These are phyloP conservation scores for Orthosia gothica DNA, from an alignment of 2,888 invertebrate genomes.

Conservation along the genomic window DNA sequence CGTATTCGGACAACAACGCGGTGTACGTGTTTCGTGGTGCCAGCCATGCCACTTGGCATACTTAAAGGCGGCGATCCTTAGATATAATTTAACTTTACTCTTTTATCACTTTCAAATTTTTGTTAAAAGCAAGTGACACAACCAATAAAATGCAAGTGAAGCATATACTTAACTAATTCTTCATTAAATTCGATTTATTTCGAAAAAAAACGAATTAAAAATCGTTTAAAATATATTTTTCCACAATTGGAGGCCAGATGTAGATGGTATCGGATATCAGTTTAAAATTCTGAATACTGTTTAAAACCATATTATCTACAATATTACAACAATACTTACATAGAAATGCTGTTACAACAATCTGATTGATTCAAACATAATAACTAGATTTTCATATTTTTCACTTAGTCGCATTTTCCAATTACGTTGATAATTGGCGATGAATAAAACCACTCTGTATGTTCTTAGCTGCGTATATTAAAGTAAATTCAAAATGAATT, in stretches of 20 bases:
- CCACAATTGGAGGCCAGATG: not conserved
- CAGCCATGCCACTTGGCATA: not conserved
- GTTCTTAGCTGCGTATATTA: slow-evolving; percentile 59
- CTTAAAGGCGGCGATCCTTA: not conserved
- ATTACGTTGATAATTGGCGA: not conserved
- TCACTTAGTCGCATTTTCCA: not conserved
- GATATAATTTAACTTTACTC: too few relatives aligned
- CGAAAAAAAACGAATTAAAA: not conserved
- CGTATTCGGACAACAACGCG: not conserved
- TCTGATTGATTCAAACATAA: not conserved
- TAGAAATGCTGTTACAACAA: not conserved
- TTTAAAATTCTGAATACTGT: not conserved
- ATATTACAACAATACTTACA: not conserved
- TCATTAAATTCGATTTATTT: too few relatives aligned
- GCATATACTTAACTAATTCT: too few relatives aligned
- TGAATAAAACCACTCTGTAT: slow-evolving; percentile 11
- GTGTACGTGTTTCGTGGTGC: not conserved
- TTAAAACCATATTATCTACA: not conserved
- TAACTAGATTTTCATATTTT: not conserved
- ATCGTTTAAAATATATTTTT: not conserved
- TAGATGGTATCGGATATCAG: not conserved
- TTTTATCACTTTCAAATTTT: too few relatives aligned
- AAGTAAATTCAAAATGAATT: slow-evolving; percentile 51
- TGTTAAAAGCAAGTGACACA: too few relatives aligned
- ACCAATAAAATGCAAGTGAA: too few relatives aligned